A percentile compares a stretch with the other conserved stretches of the same genome.
These are phyloP conservation scores for Mus pahari DNA, from an alignment of 2,113 vertebrate genomes.

Conservation along the genomic window DNA sequence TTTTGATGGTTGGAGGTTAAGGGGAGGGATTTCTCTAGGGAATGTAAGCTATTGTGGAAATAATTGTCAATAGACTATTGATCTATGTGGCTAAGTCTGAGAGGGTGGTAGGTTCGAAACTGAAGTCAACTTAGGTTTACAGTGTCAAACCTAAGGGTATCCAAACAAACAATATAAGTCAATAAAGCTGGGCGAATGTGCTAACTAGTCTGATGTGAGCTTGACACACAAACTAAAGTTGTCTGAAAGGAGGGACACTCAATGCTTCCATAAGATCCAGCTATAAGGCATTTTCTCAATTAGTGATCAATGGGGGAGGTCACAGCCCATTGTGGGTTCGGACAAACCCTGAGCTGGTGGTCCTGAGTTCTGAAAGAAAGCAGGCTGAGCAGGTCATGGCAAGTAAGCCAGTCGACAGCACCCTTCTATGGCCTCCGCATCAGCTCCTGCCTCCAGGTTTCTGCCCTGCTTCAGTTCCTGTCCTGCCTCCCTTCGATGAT, in stretches of 20 bases:
- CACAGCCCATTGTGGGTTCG: neutral
- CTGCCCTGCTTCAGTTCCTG: neutral
- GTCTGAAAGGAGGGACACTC: neutral
- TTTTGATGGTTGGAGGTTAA: neutral
- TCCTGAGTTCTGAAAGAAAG: neutral
- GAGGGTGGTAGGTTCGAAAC: neutral
- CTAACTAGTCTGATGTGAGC: neutral
- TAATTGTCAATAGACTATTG: neutral
- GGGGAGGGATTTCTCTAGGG: neutral
- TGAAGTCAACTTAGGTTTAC: neutral
- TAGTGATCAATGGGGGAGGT: neutral
- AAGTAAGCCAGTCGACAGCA: too few species aligned
- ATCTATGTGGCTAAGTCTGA: neutral
- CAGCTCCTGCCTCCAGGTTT: neutral
- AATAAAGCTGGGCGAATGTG: neutral
- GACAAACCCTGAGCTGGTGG: neutral
- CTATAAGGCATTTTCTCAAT: neutral
- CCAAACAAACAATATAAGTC: neutral
- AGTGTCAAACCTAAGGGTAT: constrained; percentile 30
- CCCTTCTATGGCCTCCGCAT: too few species aligned
- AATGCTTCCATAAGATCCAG: neutral
- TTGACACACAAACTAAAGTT: neutral
- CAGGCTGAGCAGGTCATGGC: neutral
- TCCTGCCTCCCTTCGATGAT: neutral
- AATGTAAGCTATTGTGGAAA: neutral